These are phyloP conservation scores for Perognathus longimembris DNA, from an alignment of 2,113 vertebrate genomes.

Conservation along the genomic window DNA sequence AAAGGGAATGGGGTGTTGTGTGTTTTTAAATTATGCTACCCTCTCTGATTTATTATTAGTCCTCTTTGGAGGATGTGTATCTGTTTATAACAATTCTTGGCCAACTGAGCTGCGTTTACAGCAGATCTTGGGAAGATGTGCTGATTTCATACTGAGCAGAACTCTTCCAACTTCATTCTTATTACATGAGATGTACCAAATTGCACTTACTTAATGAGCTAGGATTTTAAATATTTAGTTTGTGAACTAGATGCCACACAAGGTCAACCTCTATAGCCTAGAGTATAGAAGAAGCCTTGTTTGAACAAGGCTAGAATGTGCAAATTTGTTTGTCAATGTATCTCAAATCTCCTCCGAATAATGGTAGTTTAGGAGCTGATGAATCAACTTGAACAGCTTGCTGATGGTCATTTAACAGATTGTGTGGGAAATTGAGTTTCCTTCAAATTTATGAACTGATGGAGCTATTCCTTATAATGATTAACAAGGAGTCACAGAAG, in stretches of 20 bases:
- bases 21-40: constrained; percentile 56
- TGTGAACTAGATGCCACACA: constrained; percentile 58
- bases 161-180: constrained; percentile 73
- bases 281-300: constrained; percentile 39
- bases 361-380: constrained; percentile 71
- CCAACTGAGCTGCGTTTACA: constrained; percentile 65
- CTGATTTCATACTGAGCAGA: constrained; percentile 1
- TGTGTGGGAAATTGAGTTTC: constrained; percentile 83
- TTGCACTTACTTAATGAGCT: constrained; percentile 69
- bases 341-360: constrained; percentile 33
- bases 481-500: constrained; percentile 85
- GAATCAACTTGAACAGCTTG: constrained; percentile 83
- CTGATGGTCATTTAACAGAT: constrained; percentile 84
- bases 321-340: constrained; percentile 81
- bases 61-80: constrained; percentile 65
- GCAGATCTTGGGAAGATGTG: constrained; percentile 62
- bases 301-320: constrained; percentile 56
- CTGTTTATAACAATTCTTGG: constrained; percentile 75
- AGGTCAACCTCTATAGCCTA: constrained; percentile 24
- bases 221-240: constrained; percentile 80
- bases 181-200: constrained; percentile 72
- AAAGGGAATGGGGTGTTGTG: not conserved
- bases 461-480: constrained; percentile 86
- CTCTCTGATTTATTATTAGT: constrained; percentile 69
- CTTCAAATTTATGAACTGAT: constrained; percentile 88